Evolutionary conservation across 2,888 invertebrate species (phyloP).

Genomic region (Pterobdella sp.): DNA sequence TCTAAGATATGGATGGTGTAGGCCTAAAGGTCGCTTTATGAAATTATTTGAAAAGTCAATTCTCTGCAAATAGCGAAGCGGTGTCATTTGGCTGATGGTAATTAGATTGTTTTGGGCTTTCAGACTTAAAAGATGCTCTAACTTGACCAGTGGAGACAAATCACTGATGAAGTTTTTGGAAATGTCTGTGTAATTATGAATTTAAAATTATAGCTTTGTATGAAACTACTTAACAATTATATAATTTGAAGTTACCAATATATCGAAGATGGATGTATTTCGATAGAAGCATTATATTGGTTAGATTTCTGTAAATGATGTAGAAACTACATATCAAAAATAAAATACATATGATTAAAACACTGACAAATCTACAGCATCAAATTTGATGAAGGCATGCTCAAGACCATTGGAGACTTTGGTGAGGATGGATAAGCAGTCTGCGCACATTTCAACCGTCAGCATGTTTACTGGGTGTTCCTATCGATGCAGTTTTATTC

Average conservation of each 20-base stretch:
- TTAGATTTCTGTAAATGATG: conserved; percentile 45
- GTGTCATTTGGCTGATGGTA: conserved; percentile 44
- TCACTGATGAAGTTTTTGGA: conserved; percentile 48
- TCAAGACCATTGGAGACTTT: conserved; percentile 51
- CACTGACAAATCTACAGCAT: conserved; percentile 46
- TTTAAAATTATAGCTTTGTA: neutral
- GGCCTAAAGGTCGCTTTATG: conserved; percentile 46
- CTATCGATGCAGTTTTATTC: conserved; percentile 24
- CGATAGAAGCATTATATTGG: conserved; percentile 46
- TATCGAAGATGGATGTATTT: conserved; percentile 50
- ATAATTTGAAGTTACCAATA: conserved; percentile 38
- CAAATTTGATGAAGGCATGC: conserved; percentile 49
- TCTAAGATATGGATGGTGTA: conserved; percentile 49
- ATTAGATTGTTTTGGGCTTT: conserved; percentile 44
- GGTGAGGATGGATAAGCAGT: conserved; percentile 47
- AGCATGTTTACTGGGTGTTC: conserved; percentile 44
- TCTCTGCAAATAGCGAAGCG: conserved; percentile 48
- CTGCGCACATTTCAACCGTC: conserved; percentile 41
- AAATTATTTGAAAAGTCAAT: conserved; percentile 49
- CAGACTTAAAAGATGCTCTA: conserved; percentile 48
- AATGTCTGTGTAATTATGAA: conserved; percentile 38
- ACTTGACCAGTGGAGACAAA: conserved; percentile 46
- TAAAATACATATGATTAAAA: neutral
- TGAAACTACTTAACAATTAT: neutral
- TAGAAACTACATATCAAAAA: neutral